Base-by-base conservation (phyloP, 2,888 invertebrate species). In the Disparrhopalites patrizii region DNA sequence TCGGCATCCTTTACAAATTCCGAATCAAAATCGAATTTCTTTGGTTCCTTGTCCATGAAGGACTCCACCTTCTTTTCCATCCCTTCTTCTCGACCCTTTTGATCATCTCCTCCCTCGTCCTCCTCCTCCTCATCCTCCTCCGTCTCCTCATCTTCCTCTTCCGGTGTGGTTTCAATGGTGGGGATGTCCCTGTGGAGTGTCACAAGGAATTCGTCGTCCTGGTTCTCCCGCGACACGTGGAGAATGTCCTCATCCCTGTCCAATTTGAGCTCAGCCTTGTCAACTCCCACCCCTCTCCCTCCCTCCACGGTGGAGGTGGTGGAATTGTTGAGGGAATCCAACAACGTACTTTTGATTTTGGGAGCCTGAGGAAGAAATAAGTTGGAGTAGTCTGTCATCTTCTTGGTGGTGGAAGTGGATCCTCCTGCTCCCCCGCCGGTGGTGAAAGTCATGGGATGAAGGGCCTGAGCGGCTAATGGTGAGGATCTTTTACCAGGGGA, bases 321-420 rank as follows among this genome's bases (percentile, higher is more conserved):
- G 10, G 62, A 28, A 33, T 4, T 27, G 13, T 28, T 30, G 52
- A 57, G 56, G 2, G 64, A 47, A 25, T 57, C 57, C 28, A 64
- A 25, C 2, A 64, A 51, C 7, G 64, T 57, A 1, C 47, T 28
- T 51, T 64, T 64, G 31, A 56, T 56, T 40, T 56, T 56, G 25
- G 64, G 64, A 28, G 62, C 54, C 38, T 54, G 62, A 1, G 64
- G 64, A 10, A 64, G 57, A 43, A 64, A 64, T 5, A 64, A 33
- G 27, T 64, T 64, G 18, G 64, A 56, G 50, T 64, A 64, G 56
- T 64, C 64, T 18, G 47, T 57, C 25, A 23, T 51, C 27, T 40
- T 25, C 31, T 56, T 57, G 28, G 27, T 38, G 1, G 56, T 30
- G 15, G 30, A 3, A n/a, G 38, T 38, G 38, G 50, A 15, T 50